Evolutionary conservation across 1,140 invertebrate genomes (phyloP), one percentile per base, ranked within the genome.

Genomic region (Melitaea cinxia): DNA sequence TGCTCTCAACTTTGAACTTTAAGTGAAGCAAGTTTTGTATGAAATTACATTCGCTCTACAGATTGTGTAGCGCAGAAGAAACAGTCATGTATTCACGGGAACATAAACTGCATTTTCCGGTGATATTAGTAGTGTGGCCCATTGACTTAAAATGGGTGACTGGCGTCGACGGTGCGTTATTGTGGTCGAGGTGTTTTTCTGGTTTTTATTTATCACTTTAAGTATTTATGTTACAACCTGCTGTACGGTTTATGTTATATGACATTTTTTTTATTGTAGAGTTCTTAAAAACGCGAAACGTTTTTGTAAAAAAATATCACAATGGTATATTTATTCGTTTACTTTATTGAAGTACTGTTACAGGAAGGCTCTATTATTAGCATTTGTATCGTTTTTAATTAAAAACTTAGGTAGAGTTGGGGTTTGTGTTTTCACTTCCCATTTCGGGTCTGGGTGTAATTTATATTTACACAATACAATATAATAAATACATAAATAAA

Each of bases 41-140:
- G 42, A 12, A 21, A 47, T 10, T 4, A 47, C 21, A n/a, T 1
- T 45, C 4, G 17, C 6, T 1, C 17, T 23, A 4, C 1, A 47
- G 28, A 57, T 57, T 9, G 12, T 17, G 55, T 42, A 55, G n/a
- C 60, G 17, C 17, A 65, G 49, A 58, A 59, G 56, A 59, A 65
- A 42, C 45, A 57, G n/a, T n/a, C 53, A 53, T 33, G 42, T 53
- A 65, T 61, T 23, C 50, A 42, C 4, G 33, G 66, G 63, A 28
- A 47, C 72, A 80, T 77, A 81, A 80, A 84, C 33, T 78, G 78
- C 77, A 83, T 81, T 85, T 80, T 80, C 78, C 81, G 77, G 80
- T 81, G 49, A 85, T 82, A 77, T 80, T 80, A 73, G 74, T 47
- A 62, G 50, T 71, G 70, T 77, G 78, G 74, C 55, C 77, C 77